Evolutionary conservation across 1,140 invertebrate species (phyloP), one percentile per base, ranked within the genome.

Genomic region (Aphelenchoides fujianensis): DNA sequence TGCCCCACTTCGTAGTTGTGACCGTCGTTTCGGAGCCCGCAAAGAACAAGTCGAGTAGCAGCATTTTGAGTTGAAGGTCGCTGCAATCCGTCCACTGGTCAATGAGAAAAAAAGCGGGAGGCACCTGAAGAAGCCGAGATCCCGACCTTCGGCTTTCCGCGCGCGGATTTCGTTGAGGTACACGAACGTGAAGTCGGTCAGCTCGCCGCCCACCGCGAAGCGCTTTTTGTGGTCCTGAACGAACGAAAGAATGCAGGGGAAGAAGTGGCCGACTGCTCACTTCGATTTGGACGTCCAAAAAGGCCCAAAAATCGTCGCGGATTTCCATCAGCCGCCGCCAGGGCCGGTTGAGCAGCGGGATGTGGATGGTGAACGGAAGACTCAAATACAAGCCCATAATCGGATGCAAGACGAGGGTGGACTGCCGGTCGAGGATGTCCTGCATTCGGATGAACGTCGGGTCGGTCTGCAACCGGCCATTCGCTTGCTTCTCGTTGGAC

Each of bases 21-120:
- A 92, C 85, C 0, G 92, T 92, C 0, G 94, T 95, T 82, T 96
- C 94, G n/a, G 92, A 88, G 0, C 92, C 92, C 64, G 92, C 93
- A 0, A 92, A 91, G 80, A 92, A 93, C 68, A 96, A 86, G 85
- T 96, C 93, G 1, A 91, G 90, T 32, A 93, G 80, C 16, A 93
- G 85, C 85, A 91, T 91, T 77, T 89, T 85, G 78, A 92, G 85
- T 79, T 94, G 92, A 34, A 71, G 71, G 16, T 84, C 83, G 54
- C 76, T 78, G 63, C 64, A 74, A 71, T 36, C 41, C 27, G 54
- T 3, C 19, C 48, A 27, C 16, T 9, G 74, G 27, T 54, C 34
- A 23, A 37, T 2, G 34, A 3, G 16, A 27, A 30, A 30, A 73
- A 72, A 52, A 7, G 54, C 7, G 23, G 41, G n/a, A n/a, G n/a